Conservation (phyloP, 2,113 vertebrate species). For the Dicaeum eximium region DNA sequence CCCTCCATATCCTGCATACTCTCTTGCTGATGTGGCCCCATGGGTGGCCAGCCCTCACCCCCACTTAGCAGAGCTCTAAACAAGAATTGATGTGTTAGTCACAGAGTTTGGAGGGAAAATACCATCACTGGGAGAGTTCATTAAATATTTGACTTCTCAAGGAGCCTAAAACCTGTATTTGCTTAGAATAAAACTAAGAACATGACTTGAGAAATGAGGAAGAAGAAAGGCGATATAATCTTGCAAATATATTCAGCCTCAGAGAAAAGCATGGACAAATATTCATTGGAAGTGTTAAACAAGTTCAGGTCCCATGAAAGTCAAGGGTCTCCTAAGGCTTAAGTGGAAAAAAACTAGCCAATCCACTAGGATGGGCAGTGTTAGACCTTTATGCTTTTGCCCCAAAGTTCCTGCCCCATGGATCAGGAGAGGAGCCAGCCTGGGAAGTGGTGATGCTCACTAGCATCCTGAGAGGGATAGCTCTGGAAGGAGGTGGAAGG, state of each 20-base stretch:
- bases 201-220: neutral
- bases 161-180: neutral
- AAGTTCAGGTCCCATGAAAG: neutral
- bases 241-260: neutral
- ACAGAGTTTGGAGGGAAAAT: neutral
- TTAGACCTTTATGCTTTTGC: neutral
- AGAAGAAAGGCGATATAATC: neutral
- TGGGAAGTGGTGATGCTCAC: neutral
- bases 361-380: neutral
- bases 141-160: slow-evolving; percentile 1
- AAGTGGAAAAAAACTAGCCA: neutral
- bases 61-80: neutral
- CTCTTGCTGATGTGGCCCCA: neutral
- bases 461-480: neutral
- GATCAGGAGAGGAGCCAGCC: neutral
- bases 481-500: neutral
- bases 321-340: neutral
- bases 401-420: neutral
- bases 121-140: neutral
- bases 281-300: neutral
- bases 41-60: neutral
- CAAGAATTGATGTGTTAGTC: neutral
- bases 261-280: neutral
- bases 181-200: neutral
- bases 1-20: fast-evolving